phyloP scores from a whole-genome alignment of 1,140 invertebrate species.

The Leguminivora glycinivorella region DNA sequence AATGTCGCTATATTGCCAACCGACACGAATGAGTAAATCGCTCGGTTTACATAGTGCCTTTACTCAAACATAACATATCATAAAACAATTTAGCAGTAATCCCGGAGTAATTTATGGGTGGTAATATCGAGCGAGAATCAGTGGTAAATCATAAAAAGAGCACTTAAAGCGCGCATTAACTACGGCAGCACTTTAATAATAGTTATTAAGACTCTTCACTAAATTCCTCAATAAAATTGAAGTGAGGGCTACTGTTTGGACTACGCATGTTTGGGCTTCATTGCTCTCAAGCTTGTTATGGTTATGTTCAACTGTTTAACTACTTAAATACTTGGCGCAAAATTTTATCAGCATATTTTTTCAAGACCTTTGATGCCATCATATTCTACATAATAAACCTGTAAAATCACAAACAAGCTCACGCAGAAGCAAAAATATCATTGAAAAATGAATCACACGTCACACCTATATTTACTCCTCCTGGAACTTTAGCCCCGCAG shows the following conservation, averaged over 20 bases:
- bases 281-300: background rate
- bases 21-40: conserved; percentile 54
- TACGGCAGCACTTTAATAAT: conserved; percentile 69
- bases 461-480: background rate
- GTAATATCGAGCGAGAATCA: conserved; percentile 61
- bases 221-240: conserved; percentile 57
- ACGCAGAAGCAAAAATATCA: background rate
- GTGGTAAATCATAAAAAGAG: conserved; percentile 68
- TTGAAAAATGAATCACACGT: background rate
- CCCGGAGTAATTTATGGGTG: conserved; percentile 59
- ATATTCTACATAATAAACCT: background rate
- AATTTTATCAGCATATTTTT: background rate
- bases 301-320: background rate
- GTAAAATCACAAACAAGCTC: background rate
- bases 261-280: conserved; percentile 3
- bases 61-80: conserved; percentile 59
- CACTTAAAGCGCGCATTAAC: conserved; percentile 65
- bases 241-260: conserved; percentile 22
- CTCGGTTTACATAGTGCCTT: conserved; percentile 42
- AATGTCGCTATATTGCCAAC: conserved; percentile 54
- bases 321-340: background rate
- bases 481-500: background rate
- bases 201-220: conserved; percentile 66
- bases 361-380: no score
- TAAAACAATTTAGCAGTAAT: conserved; percentile 68